A percentile compares a stretch with the other conserved stretches of the same genome.
phyloP scores from a whole-genome alignment of 2,797 vertebrate species.

The Aulostomus chinensis region DNA sequence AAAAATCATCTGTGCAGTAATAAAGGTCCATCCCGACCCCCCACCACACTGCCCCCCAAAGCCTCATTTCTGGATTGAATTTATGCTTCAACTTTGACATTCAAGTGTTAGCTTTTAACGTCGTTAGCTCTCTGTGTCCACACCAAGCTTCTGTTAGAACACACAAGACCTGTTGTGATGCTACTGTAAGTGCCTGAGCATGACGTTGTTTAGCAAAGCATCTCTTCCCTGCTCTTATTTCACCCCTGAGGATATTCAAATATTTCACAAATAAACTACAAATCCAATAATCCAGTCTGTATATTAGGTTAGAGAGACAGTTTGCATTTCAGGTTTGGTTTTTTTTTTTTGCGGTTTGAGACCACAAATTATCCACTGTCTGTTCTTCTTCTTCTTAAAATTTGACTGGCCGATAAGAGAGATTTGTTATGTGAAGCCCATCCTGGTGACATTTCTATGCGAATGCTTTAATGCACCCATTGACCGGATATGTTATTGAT shows the following conservation, averaged over 20 bases:
- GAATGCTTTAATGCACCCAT: not conserved
- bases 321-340: not conserved
- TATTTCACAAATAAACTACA: not conserved
- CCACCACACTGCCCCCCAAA: too few species aligned
- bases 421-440: not conserved
- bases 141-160: constrained; percentile 11
- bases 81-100: constrained; percentile 65
- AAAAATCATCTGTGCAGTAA: constrained; percentile 3
- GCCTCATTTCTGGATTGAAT: constrained; percentile 70
- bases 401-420: not conserved
- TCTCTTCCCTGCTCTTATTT: constrained; percentile 17
- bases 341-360: not conserved
- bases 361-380: not conserved
- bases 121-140: constrained; percentile 47
- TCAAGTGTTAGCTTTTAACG: constrained; percentile 58
- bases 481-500: not conserved
- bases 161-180: constrained; percentile 58
- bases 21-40: too few species aligned
- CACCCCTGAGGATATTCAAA: constrained; percentile 1
- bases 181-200: constrained; percentile 69
- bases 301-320: not conserved
- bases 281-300: constrained; percentile 11
- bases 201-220: constrained; percentile 64
- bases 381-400: not conserved
- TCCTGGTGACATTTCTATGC: not conserved